Conservation (phyloP, 2,888 invertebrate species). For the Ecdyonurus torrentis region DNA sequence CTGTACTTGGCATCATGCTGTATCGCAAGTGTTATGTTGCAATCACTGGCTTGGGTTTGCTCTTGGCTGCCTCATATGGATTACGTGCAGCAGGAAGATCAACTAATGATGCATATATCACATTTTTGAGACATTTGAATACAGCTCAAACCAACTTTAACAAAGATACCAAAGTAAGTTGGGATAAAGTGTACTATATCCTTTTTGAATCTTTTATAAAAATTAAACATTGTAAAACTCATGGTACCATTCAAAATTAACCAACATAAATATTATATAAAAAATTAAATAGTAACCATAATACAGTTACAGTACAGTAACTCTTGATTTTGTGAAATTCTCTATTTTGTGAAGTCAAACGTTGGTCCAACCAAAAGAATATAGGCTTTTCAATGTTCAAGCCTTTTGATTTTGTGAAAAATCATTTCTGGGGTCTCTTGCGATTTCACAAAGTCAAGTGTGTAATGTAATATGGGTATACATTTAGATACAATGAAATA, state of each 20-base stretch:
- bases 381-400: too few species aligned
- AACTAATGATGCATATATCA: constrained; percentile 46
- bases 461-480: too few species aligned
- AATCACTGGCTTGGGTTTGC: constrained; percentile 43
- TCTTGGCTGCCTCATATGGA: constrained; percentile 45
- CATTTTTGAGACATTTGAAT: constrained; percentile 44
- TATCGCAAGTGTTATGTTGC: constrained; percentile 19
- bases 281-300: constrained; percentile 9
- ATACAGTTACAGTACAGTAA: neutral
- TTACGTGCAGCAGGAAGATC: constrained; percentile 50
- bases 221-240: too few species aligned
- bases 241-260: constrained; percentile 1
- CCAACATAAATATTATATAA: neutral
- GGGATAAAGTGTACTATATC: neutral
- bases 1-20: constrained; percentile 11
- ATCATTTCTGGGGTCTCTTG: too few species aligned
- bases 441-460: too few species aligned
- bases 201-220: neutral
- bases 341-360: too few species aligned
- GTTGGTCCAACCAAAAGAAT: too few species aligned
- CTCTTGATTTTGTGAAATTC: too few species aligned
- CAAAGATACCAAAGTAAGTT: constrained; percentile 29
- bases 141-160: constrained; percentile 23
- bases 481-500: too few species aligned
- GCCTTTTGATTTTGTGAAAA: too few species aligned